phyloP scores from a whole-genome alignment of 2,113 vertebrate species.

The rat (Rattus norvegicus) region GRCr8 NC_086020.1:19035001-19035500 shows the following conservation, averaged over 20 bases:
- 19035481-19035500: not conserved
- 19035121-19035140: not conserved
- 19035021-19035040: not conserved
- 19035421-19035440: not conserved
- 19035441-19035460: not conserved
- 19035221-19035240: not conserved
- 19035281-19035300: not conserved
- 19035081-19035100: not conserved
- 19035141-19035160: not conserved
- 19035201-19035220: not conserved
- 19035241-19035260: no score
- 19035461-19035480: no score
- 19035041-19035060: not conserved
- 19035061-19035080: not conserved
- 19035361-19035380: not conserved
- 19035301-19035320: not conserved
- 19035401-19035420: not conserved
- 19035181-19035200: not conserved
- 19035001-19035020: not conserved
- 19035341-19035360: not conserved
- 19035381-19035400: not conserved
- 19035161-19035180: not conserved
- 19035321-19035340: not conserved
- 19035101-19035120: not conserved
- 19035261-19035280: not conserved